phyloP scores from a whole-genome alignment of 2,113 vertebrate genomes.

The Rattus rattus region DNA sequence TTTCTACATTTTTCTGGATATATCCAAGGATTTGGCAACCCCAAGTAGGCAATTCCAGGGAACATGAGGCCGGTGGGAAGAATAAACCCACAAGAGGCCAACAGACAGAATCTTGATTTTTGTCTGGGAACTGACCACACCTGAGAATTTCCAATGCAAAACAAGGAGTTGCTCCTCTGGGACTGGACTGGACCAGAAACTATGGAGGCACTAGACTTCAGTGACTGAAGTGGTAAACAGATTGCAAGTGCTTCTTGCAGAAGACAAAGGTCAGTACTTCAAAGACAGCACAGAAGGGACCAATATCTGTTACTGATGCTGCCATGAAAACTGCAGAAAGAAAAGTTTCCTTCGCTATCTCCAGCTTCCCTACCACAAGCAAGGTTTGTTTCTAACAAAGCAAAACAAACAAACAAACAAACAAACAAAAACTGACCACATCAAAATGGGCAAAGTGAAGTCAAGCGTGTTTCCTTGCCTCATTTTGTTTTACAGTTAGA shows the following conservation, averaged over 20 bases:
- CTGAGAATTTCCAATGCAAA: not conserved
- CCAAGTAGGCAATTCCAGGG: constrained; percentile 28
- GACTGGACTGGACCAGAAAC: too few species aligned
- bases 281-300: constrained; percentile 24
- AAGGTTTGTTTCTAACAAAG: constrained; percentile 57
- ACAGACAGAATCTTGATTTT: constrained; percentile 5
- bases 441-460: constrained; percentile 64
- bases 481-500: constrained; percentile 12
- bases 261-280: not conserved
- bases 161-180: not conserved
- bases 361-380: not conserved
- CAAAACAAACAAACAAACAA: not conserved
- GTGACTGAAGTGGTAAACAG: not conserved
- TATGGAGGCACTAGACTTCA: not conserved
- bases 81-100: not conserved
- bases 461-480: constrained; percentile 54
- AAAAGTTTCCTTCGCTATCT: not conserved
- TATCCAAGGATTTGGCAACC: not conserved
- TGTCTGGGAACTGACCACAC: not conserved
- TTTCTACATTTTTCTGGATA: constrained; percentile 35
- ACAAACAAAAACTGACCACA: not conserved
- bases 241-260: not conserved
- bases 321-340: not conserved
- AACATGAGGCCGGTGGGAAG: not conserved
- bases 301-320: not conserved